phyloP scores from a whole-genome alignment of 2,888 invertebrate species.

The Philhelius pedissequus region DNA sequence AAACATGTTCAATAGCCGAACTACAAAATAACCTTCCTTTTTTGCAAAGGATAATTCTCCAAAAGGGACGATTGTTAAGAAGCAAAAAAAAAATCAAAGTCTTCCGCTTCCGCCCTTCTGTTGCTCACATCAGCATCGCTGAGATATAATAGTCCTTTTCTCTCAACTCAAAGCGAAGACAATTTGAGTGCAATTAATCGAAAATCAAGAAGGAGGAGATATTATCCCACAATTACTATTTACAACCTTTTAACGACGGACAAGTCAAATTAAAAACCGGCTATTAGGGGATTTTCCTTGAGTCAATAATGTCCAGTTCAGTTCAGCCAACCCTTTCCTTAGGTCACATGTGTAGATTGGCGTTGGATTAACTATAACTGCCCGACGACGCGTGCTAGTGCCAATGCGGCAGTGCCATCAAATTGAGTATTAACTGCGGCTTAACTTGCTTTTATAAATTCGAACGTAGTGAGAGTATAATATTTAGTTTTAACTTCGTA shows the following conservation, averaged over 20 bases:
- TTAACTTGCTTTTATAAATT: conserved; percentile 35
- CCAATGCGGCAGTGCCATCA: conserved; percentile 22
- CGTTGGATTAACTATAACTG: conserved; percentile 1
- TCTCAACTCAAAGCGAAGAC: conserved; percentile 38
- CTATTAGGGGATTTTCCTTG: conserved; percentile 44
- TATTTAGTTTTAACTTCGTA: conserved; percentile 63
- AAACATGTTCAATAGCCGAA: conserved; percentile 35
- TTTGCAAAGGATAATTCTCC: conserved; percentile 4
- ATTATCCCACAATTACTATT: conserved; percentile 20
- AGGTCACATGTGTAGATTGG: conserved; percentile 5
- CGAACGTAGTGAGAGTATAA: conserved; percentile 41
- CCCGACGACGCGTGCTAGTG: too few species aligned
- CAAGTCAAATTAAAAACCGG: conserved; percentile 51
- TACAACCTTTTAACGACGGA: conserved; percentile 24
- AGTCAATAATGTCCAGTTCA: background rate
- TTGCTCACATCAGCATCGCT: background rate
- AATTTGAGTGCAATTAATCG: conserved; percentile 63
- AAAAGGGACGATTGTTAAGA: conserved; percentile 30
- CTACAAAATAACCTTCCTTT: background rate
- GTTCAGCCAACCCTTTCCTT: conserved; percentile 7
- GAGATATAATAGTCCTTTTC: conserved; percentile 22
- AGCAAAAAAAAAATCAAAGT: background rate
- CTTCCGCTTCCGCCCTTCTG: conserved; percentile 11
- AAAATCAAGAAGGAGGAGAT: conserved; percentile 17
- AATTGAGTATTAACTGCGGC: conserved; percentile 56